These are phyloP conservation scores for Cyphomyrus discorhynchus DNA, from an alignment of 2,113 vertebrate genomes.

Conservation along the genomic window DNA sequence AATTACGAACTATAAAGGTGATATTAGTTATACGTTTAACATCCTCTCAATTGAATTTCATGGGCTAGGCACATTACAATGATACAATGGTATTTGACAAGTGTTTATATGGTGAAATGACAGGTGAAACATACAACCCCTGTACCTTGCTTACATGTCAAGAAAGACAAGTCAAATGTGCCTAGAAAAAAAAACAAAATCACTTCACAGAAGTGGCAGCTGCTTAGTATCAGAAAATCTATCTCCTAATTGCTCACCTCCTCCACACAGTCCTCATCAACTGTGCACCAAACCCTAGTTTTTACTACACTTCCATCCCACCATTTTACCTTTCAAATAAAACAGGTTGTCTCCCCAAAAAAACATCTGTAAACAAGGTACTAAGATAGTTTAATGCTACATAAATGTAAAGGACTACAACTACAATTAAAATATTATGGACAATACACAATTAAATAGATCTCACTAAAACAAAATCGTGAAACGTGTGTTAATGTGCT, in stretches of 20 bases:
- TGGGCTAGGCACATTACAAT: constrained; percentile 27
- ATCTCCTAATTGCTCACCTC: constrained; percentile 19
- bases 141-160: constrained; percentile 55
- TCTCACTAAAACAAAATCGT: constrained; percentile 9
- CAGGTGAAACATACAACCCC: constrained; percentile 57
- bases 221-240: constrained; percentile 43
- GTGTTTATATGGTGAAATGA: constrained; percentile 62
- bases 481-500: constrained; percentile 3
- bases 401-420: constrained; percentile 35
- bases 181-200: constrained; percentile 31
- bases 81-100: constrained; percentile 32
- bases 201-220: constrained; percentile 71
- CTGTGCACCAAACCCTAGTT: background rate
- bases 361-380: constrained; percentile 48
- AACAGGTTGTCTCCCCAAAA: constrained; percentile 49
- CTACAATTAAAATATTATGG: constrained; percentile 27
- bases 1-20: background rate
- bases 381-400: constrained; percentile 43
- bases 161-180: constrained; percentile 31
- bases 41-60: constrained; percentile 40
- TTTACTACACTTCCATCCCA: background rate
- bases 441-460: constrained; percentile 28
- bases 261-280: background rate
- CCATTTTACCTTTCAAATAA: constrained; percentile 25
- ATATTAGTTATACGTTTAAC: background rate